phyloP scores from a whole-genome alignment of 2,888 invertebrate genomes.

The Drosophila robusta region DNA sequence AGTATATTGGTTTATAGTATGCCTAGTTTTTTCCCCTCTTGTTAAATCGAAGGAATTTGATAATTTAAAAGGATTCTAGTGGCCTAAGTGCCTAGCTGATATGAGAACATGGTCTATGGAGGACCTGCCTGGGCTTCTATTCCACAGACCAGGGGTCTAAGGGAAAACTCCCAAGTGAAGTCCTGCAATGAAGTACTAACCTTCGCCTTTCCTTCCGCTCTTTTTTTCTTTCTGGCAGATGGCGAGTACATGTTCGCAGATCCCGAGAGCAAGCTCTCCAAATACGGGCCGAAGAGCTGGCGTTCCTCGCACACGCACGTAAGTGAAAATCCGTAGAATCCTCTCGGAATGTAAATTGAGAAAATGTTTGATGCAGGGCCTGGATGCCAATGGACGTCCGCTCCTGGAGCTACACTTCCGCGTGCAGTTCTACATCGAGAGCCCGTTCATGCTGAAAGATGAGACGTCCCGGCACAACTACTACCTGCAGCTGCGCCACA shows the following conservation, averaged over 20 bases:
- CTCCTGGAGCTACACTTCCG: constrained; percentile 95
- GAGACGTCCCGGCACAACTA: constrained; percentile 96
- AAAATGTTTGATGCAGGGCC: constrained; percentile 87
- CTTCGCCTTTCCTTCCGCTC: constrained; percentile 12
- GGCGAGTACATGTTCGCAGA: constrained; percentile 98
- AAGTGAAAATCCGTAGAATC: constrained; percentile 85
- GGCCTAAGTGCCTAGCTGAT: too few relatives aligned
- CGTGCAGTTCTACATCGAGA: constrained; percentile 97
- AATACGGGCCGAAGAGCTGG: constrained; percentile 98
- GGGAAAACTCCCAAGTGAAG: too few relatives aligned
- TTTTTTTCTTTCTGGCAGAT: constrained; percentile 88
- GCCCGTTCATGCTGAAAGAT: constrained; percentile 95
- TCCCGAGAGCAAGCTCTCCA: constrained; percentile 97
- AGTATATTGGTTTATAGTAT: too few relatives aligned
- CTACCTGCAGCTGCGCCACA: constrained; percentile 97
- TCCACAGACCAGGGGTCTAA: too few relatives aligned
- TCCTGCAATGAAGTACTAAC: neutral
- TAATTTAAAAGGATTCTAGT: too few relatives aligned
- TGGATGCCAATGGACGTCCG: constrained; percentile 95
- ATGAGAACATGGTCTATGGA: too few relatives aligned
- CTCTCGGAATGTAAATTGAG: neutral
- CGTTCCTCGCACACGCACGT: constrained; percentile 96
- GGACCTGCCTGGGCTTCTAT: too few relatives aligned
- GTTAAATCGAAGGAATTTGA: too few relatives aligned
- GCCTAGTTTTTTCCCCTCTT: too few relatives aligned